Evolutionary conservation across 2,113 vertebrate genomes (phyloP).

Genomic region (Amphilophus citrinellus): DNA sequence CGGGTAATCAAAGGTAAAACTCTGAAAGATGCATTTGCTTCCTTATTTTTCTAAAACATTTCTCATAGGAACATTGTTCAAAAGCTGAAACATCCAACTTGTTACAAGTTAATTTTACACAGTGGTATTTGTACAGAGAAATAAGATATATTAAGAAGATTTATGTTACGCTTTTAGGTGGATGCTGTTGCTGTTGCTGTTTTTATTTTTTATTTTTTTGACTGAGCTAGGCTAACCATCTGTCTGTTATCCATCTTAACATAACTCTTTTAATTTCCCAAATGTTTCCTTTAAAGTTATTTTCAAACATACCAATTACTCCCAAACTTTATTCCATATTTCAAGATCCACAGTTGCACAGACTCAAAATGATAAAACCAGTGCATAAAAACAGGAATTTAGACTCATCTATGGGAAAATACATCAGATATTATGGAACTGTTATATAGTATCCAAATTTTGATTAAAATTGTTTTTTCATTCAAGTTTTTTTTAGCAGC

Average conservation of each 20-base stretch:
- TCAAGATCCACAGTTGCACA: not conserved
- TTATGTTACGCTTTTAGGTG: not conserved
- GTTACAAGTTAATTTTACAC: not conserved
- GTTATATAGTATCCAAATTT: too few relatives aligned
- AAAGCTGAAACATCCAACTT: not conserved
- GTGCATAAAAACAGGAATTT: not conserved
- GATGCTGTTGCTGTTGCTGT: not conserved
- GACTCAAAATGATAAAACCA: not conserved
- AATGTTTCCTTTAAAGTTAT: not conserved
- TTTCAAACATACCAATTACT: not conserved
- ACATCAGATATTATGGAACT: too few relatives aligned
- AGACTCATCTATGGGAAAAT: not conserved
- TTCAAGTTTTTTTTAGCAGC: not conserved
- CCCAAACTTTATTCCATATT: not conserved
- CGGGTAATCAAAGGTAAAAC: not conserved
- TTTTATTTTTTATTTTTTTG: not conserved
- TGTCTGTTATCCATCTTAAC: not conserved
- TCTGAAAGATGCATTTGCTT: not conserved
- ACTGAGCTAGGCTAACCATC: fast-evolving
- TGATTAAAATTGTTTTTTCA: not conserved
- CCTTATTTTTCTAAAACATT: not conserved
- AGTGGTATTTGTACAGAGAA: not conserved
- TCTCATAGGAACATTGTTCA: not conserved
- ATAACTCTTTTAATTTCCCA: not conserved
- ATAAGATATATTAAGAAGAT: not conserved